phyloP scores from a whole-genome alignment of 1,140 invertebrate genomes.

The Dreissena rostriformis region DNA sequence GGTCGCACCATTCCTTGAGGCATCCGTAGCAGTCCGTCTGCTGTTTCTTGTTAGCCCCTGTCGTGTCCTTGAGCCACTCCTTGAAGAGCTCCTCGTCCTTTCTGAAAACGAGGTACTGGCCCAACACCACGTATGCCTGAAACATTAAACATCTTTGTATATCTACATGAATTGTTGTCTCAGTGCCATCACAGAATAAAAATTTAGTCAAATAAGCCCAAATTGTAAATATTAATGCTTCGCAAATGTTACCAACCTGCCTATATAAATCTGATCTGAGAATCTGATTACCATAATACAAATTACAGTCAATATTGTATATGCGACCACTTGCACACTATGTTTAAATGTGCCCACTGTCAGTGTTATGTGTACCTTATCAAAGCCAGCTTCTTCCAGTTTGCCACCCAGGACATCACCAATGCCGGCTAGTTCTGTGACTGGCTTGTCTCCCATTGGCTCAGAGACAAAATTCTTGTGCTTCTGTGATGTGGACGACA shows the following conservation, averaged over 20 bases:
- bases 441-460: conserved; percentile 81
- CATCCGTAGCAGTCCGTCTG: conserved; percentile 96
- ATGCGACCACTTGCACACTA: too few species aligned
- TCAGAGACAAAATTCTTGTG: conserved; percentile 81
- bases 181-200: neutral
- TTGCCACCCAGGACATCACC: conserved; percentile 77
- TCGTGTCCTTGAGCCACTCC: conserved; percentile 98
- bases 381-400: conserved; percentile 78
- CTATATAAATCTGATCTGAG: too few species aligned
- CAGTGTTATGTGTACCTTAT: conserved; percentile 76
- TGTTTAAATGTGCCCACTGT: too few species aligned
- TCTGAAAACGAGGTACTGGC: conserved; percentile 97
- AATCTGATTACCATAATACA: too few species aligned
- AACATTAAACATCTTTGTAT: conserved; percentile 2
- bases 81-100: conserved; percentile 98
- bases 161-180: neutral
- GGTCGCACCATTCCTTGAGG: conserved; percentile 89
- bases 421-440: conserved; percentile 81
- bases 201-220: neutral
- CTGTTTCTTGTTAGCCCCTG: conserved; percentile 95
- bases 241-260: too few species aligned
- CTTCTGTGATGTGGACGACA: conserved; percentile 80
- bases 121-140: conserved; percentile 99
- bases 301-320: too few species aligned
- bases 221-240: too few species aligned